Evolutionary conservation across 2,797 vertebrate genomes (phyloP).

Genomic region (Aviceda leuphotes): DNA sequence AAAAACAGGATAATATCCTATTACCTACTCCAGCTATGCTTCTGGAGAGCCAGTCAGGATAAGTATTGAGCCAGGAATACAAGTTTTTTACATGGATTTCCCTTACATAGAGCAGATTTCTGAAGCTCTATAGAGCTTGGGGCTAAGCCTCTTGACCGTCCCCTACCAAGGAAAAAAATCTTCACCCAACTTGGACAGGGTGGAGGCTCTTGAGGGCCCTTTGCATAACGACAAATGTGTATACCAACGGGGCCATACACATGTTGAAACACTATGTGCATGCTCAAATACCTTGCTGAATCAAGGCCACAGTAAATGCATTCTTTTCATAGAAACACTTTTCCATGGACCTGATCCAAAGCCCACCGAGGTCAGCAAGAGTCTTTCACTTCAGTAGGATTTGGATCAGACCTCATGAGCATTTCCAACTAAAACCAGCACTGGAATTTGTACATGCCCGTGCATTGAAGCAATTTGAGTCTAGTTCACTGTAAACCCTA

Average conservation of each 20-base stretch:
- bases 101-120: background rate
- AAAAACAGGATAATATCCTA: background rate
- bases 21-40: background rate
- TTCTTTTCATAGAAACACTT: conserved; percentile 64
- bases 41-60: background rate
- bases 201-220: background rate
- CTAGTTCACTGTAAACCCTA: conserved; percentile 14
- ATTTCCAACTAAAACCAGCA: conserved; percentile 58
- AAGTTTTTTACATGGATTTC: background rate
- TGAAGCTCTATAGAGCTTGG: background rate
- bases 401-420: conserved; percentile 36
- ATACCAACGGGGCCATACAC: background rate
- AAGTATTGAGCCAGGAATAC: background rate
- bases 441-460: conserved; percentile 19
- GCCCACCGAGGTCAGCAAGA: conserved; percentile 65
- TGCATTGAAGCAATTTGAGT: conserved; percentile 44
- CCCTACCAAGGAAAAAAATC: background rate
- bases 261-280: background rate
- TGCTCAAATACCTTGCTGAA: conserved; percentile 51
- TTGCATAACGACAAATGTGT: background rate
- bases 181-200: background rate
- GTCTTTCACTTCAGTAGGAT: conserved; percentile 53
- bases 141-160: background rate
- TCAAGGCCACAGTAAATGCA: conserved; percentile 50
- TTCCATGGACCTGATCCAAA: conserved; percentile 57